Conservation (phyloP, 2,888 invertebrate genomes). For the Dioctria rufipes region DNA sequence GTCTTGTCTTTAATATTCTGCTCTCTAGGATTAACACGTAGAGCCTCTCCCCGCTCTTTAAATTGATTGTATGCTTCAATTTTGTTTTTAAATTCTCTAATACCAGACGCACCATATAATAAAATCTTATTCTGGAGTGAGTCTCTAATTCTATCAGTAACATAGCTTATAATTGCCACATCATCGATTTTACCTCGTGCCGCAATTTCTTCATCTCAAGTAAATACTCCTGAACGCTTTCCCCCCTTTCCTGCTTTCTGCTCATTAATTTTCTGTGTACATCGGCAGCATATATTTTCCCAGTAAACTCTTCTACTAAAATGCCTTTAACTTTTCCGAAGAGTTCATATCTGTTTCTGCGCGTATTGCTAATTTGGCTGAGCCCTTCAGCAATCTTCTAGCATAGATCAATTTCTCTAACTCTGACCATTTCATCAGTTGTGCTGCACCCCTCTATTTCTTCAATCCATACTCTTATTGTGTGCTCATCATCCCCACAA, state of each 20-base stretch:
- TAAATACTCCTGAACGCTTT: background rate
- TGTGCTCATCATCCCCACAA: background rate
- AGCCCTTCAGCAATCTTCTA: background rate
- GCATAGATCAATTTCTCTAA: background rate
- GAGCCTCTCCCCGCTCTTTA: background rate
- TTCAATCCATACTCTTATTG: background rate
- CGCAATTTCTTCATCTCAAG: background rate
- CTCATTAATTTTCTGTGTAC: background rate
- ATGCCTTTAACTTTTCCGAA: rapidly evolving
- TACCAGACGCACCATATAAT: background rate
- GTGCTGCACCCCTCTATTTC: background rate
- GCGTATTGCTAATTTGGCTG: background rate
- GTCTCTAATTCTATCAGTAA: background rate
- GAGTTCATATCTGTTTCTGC: background rate
- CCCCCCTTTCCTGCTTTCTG: background rate
- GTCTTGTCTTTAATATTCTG: background rate
- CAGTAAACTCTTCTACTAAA: background rate
- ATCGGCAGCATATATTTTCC: background rate
- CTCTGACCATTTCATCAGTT: background rate
- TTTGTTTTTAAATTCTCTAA: background rate
- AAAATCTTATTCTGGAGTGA: background rate
- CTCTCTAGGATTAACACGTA: background rate
- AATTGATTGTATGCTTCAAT: background rate
- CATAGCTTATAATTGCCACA: background rate
- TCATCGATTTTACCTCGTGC: background rate